Evolutionary conservation across 1,140 invertebrate genomes (phyloP), one percentile per base, ranked within the genome.

Genomic region (Lysiphlebus fabarum): DNA sequence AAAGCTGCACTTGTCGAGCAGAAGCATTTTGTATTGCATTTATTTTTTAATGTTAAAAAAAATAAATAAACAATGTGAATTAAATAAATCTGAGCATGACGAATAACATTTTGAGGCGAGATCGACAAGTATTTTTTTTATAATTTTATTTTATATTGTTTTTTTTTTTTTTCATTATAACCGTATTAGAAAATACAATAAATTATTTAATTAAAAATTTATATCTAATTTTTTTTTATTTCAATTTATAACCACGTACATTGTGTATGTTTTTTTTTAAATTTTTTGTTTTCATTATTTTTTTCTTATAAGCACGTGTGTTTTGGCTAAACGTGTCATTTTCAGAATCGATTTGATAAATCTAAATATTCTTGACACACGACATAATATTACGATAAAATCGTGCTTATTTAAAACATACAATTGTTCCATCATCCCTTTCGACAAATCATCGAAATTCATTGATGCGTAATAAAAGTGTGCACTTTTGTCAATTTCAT

Each of bases 381-480:
- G 57, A 17, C 47, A 17, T 12, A n/a, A n/a, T n/a, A 53, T 14
- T 14, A 10, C 40, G 42, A 49, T 51, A 53, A 61, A 26, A 55
- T 61, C 62, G 62, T 64, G 62, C 58, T 54, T 37, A 38, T 51
- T n/a, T 51, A 8, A n/a, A 11, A 37, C n/a, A 51, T 38, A 2
- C 49, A n/a, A 51, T 12, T 14, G 34, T 51, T 51, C 12, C 14
- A 12, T 26, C 17, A 26, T 26, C 17, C 17, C 17, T 51, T 51
- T 50, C 54, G 61, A 49, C 17, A 62, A 61, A 10, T 47, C 54
- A 53, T 64, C 53, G 45, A 63, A 53, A 60, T 59, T 59, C 73
- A 72, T 45, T 69, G 62, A 63, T 51, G 70, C 67, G 72, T 69
- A 61, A 75, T 61, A 70, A 59, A 59, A 50, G 38, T 62, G 47